Conservation (phyloP, 2,888 invertebrate species). For the Esperia sulphurella region DNA sequence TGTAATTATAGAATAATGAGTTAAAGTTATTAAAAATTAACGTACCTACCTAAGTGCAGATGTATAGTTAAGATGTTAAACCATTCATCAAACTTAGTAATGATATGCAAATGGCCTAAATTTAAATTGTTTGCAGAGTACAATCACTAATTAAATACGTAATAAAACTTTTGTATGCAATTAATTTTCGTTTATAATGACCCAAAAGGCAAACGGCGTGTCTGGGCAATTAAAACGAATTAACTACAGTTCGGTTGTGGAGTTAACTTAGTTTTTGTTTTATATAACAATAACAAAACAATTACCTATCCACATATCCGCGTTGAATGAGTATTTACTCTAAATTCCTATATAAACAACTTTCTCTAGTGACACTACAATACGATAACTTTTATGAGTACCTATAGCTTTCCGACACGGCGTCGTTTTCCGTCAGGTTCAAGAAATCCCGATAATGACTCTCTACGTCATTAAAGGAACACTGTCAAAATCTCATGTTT, state of each 20-base stretch:
- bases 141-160: slow-evolving; percentile 45
- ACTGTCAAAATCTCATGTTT: too few species aligned
- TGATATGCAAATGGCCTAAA: slow-evolving; percentile 21
- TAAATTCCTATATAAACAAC: too few species aligned
- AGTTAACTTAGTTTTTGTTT: slow-evolving; percentile 32
- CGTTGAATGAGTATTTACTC: slow-evolving; percentile 8
- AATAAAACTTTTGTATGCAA: slow-evolving; percentile 41
- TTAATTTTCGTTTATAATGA: slow-evolving; percentile 37
- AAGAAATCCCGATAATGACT: too few species aligned
- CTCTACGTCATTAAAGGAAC: too few species aligned
- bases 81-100: slow-evolving; percentile 2
- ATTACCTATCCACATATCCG: slow-evolving; percentile 20
- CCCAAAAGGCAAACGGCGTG: slow-evolving; percentile 33
- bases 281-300: slow-evolving; percentile 19
- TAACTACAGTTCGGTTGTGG: slow-evolving; percentile 21
- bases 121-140: slow-evolving; percentile 14
- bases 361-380: too few species aligned
- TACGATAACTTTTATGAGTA: too few species aligned
- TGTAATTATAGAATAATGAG: too few species aligned
- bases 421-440: too few species aligned
- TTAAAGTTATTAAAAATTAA: neutral
- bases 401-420: too few species aligned
- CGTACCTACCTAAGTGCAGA: neutral
- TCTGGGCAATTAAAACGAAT: slow-evolving; percentile 45
- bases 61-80: neutral